phyloP scores from a whole-genome alignment of 2,888 invertebrate species.

The Branchellion lobata region DNA sequence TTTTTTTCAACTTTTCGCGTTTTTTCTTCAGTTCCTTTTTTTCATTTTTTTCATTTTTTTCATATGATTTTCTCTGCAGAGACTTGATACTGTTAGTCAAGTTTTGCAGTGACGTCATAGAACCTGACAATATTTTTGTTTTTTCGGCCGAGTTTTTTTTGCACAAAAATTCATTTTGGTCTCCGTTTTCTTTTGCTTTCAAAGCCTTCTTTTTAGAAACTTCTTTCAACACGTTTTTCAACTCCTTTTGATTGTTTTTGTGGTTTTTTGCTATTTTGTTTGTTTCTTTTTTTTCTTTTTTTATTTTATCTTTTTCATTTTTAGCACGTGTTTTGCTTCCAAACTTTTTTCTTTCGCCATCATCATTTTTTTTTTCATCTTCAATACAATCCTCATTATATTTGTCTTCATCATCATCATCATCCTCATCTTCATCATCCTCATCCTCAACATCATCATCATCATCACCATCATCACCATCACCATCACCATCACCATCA shows the following conservation, averaged over 20 bases:
- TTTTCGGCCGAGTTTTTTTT: too few species aligned
- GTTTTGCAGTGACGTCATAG: too few species aligned
- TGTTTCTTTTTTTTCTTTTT: neutral
- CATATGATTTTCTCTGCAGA: too few species aligned
- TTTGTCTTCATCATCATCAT: neutral
- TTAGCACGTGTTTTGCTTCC: too few species aligned
- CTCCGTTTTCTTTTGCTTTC: too few species aligned
- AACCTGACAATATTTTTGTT: too few species aligned
- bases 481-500: neutral
- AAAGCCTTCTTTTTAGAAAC: neutral
- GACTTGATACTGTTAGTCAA: too few species aligned
- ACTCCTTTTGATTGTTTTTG: slow-evolving; percentile 2
- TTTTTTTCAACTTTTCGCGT: too few species aligned
- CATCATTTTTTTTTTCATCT: neutral
- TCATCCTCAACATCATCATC: slow-evolving; percentile 9
- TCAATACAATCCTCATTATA: neutral
- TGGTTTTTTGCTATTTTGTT: neutral
- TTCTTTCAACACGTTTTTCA: neutral
- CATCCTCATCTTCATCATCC: neutral
- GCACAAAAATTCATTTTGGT: too few species aligned
- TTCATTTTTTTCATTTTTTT: too few species aligned
- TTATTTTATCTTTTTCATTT: too few species aligned
- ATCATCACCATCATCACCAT: slow-evolving; percentile 14
- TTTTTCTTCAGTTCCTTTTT: too few species aligned
- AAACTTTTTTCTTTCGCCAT: neutral